Base-by-base conservation (phyloP, 2,113 vertebrate genomes). In the Mixornis gularis region DNA sequence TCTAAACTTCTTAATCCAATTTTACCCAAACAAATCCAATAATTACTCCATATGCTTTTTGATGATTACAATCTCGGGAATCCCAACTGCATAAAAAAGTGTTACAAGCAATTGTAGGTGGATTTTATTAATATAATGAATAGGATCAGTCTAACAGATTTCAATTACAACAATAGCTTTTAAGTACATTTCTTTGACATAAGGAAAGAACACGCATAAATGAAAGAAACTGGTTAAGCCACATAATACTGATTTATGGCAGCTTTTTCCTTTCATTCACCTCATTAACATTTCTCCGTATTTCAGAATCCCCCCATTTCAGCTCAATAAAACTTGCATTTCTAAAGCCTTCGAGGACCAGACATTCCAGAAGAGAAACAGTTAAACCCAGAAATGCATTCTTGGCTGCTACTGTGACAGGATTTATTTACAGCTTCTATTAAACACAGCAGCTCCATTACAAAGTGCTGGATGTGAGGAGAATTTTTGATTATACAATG, bases 401-500 rank as follows among this genome's bases (percentile, higher is more conserved):
- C 95, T 94, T 96, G 95, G 95, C 96, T 87, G 88, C 95, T 94
- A 95, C 96, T 93, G 95, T 95, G 96, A 95, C 96, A 96, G 93
- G 95, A 97, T 96, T 96, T 95, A 96, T 95, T 96, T 96, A 95
- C 95, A 96, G 94, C 93, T 95, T 95, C 94, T 89, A 94, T 96
- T 97, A 97, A 97, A 97, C 97, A 96, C 96, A 97, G 96, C 96
- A 95, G 96, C 98, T 96, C 97, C 96, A 96, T 97, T 97, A 97
- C 96, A 97, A 96, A 96, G 95, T 96, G 95, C 96, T 97, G 97
- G 96, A 98, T 96, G 97, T 98, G 98, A 98, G 97, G 97, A 97
- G 98, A 98, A 97, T 97, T 94, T 96, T 96, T 98, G 97, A 98
- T 98, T 98, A 97, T 97, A 97, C 97, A 98, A 97, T 96, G 96